Base-by-base conservation (phyloP, 2,888 invertebrate species). In the Plemyria rubiginata region DNA sequence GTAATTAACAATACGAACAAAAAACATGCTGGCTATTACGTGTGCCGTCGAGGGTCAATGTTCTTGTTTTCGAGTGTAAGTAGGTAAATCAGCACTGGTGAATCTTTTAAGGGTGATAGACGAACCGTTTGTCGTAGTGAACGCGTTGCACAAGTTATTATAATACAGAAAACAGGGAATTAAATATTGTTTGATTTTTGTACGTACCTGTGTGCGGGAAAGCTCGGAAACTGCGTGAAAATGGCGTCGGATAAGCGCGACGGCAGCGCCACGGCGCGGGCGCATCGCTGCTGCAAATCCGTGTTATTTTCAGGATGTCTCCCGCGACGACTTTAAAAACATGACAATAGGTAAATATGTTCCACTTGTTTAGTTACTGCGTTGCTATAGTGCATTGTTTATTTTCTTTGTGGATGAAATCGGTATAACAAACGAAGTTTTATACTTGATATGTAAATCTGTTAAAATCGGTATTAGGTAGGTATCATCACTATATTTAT, bases 241-340 rank as follows among this genome's bases (percentile, higher is more conserved):
- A 92, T 92, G 92, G 92, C 92, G 91, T 83, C 90, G 86, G 81
- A 82, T 82, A 83, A 85, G 77, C 76, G 84, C 86, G 84, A 84
- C 79, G 67, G 74, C 70, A 88, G 90, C 85, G 84, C 84, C 84
- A 79, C 88, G 84, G 82, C 86, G 88, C 81, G 86, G 79, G 89
- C 90, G 87, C 88, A 80, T 88, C 65, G 60, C 85, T 80, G 75
- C 80, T 88, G 88, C 88, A 87, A 87, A 88, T 87, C 84, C 82
- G 84, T 87, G 90, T 92, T 92, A 92, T 92, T 92, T 74, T 92
- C 92, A 92, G 92, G 92, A 92, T 87, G 86, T 86, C 92, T 92
- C 92, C 92, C 92, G 92, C 91, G 90, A 84, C 84, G 90, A 87
- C 89, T 91, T 90, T 74, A 79, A 85, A 86, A 85, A 83, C 83